phyloP scores from a whole-genome alignment of 2,113 vertebrate species.

The Daubentonia madagascariensis region DNA sequence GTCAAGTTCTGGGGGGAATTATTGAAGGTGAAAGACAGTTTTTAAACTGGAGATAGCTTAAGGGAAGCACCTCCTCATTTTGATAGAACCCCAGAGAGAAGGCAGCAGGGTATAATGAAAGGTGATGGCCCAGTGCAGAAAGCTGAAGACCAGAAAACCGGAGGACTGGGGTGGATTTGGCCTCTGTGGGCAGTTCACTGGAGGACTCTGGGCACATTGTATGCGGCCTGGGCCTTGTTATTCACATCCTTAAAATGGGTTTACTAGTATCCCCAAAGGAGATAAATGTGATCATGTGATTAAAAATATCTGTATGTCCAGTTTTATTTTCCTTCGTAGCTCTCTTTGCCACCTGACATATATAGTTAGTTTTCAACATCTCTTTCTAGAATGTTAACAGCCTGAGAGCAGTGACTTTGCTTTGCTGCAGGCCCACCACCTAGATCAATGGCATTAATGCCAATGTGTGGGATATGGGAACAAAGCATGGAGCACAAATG shows the following conservation, averaged over 20 bases:
- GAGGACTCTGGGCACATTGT: accelerated
- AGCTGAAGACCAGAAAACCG: not conserved
- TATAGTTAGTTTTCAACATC: not conserved
- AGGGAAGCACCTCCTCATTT: not conserved
- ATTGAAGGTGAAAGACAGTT: not conserved
- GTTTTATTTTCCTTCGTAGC: not conserved
- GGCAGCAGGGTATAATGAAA: accelerated
- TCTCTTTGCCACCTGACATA: not conserved
- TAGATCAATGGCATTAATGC: not conserved
- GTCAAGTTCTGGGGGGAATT: not conserved
- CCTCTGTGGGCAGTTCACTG: not conserved
- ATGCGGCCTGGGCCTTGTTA: not conserved
- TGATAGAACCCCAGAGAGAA: not conserved
- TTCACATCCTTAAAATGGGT: not conserved
- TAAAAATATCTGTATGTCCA: not conserved
- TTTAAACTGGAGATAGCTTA: not conserved
- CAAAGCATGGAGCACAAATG: not conserved
- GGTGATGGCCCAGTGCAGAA: accelerated
- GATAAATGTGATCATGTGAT: not conserved
- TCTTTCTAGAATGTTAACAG: not conserved
- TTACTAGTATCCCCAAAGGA: not conserved
- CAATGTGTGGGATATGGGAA: not conserved
- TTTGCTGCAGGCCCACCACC: accelerated
- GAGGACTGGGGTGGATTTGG: accelerated
- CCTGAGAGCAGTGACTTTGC: not conserved